phyloP scores from a whole-genome alignment of 1,140 invertebrate genomes.

The Psix sp. region DNA sequence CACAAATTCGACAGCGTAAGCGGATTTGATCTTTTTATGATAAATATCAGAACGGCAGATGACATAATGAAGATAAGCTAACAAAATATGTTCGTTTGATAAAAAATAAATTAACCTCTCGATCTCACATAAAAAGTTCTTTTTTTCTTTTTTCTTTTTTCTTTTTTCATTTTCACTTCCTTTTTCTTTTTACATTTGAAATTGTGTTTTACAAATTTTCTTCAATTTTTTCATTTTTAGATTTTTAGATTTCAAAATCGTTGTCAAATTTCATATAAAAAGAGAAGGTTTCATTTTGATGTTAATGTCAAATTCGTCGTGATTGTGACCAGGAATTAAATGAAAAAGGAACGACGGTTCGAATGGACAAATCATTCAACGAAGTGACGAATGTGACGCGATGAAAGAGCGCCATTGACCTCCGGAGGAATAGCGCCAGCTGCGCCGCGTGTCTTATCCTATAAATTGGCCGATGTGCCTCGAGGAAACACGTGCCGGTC shows the following conservation, averaged over 20 bases:
- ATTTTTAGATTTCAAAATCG: constrained; percentile 21
- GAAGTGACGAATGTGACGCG: constrained; percentile 11
- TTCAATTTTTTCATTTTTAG: too few species aligned
- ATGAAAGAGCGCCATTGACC: constrained; percentile 63
- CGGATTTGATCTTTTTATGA: constrained; percentile 48
- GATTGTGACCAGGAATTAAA: constrained; percentile 51
- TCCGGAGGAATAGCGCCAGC: constrained; percentile 62
- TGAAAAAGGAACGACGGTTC: not conserved
- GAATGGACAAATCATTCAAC: not conserved
- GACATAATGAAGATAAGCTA: constrained; percentile 2
- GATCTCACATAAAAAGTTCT: too few species aligned
- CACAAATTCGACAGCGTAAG: constrained; percentile 53
- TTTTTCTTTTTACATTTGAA: too few species aligned
- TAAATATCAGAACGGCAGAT: constrained; percentile 6
- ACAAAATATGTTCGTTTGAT: not conserved
- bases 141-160: too few species aligned
- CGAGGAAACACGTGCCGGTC: constrained; percentile 74
- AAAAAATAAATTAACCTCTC: not conserved
- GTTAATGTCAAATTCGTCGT: constrained; percentile 53
- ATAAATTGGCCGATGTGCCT: constrained; percentile 65
- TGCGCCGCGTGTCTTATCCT: constrained; percentile 62
- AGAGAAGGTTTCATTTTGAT: constrained; percentile 54
- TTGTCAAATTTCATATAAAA: constrained; percentile 56
- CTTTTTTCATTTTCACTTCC: too few species aligned
- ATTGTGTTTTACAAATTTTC: too few species aligned